Conservation (phyloP, 2,113 vertebrate genomes). For the Sceloporus tristichus region DNA sequence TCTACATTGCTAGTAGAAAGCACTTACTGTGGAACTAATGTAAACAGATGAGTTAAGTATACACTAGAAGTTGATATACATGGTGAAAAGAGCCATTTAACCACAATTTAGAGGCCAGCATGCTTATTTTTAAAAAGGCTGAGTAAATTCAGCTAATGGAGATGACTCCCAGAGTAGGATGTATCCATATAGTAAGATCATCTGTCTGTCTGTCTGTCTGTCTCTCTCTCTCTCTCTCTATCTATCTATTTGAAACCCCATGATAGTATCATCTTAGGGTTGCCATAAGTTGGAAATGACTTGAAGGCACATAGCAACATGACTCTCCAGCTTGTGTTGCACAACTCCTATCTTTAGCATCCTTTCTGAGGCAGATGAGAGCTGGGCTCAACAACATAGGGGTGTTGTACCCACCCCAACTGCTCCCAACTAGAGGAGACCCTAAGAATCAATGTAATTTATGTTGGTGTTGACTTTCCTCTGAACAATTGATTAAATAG, state of each 20-base stretch:
- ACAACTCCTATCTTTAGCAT: background rate
- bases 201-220: background rate
- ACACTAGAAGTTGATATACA: conserved; percentile 16
- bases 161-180: background rate
- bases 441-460: too few species aligned
- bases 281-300: too few species aligned
- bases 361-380: background rate
- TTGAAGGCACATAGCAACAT: background rate
- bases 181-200: background rate
- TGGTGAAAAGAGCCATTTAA: conserved; percentile 22
- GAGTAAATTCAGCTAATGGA: background rate
- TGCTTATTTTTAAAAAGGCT: background rate
- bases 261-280: too few species aligned
- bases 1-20: conserved; percentile 30
- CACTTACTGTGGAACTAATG: conserved; percentile 14
- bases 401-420: background rate
- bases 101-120: conserved; percentile 11
- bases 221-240: too few species aligned
- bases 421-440: too few species aligned
- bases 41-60: conserved; percentile 34
- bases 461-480: too few species aligned
- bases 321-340: background rate
- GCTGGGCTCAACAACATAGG: background rate
- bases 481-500: too few species aligned
- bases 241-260: too few species aligned